Evolutionary conservation across 2,797 vertebrate species (phyloP).

Genomic region (Chelonia mydas): DNA sequence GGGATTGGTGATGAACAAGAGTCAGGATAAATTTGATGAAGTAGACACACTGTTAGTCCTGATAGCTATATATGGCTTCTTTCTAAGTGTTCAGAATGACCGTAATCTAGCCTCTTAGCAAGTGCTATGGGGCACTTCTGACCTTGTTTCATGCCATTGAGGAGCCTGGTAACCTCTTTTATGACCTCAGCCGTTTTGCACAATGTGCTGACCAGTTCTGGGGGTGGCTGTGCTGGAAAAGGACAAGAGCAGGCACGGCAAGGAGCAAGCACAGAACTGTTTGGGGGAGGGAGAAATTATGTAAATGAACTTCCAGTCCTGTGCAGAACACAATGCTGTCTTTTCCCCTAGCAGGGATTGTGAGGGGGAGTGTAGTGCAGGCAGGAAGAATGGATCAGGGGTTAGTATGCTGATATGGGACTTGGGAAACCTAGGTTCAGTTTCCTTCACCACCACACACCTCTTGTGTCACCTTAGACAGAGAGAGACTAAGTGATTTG

Average conservation of each 20-base stretch:
- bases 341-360: neutral
- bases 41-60: neutral
- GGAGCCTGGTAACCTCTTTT: neutral
- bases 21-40: constrained; percentile 33
- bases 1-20: neutral
- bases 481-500: neutral
- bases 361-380: neutral
- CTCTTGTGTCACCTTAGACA: neutral
- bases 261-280: neutral
- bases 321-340: rapidly evolving
- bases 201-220: neutral
- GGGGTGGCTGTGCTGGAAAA: neutral
- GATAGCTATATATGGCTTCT: constrained; percentile 22
- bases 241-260: neutral
- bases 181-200: neutral
- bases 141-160: neutral
- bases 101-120: neutral
- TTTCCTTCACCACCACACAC: neutral
- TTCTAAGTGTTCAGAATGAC: neutral
- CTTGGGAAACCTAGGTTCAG: neutral
- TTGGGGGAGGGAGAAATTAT: neutral
- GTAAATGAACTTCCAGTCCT: neutral
- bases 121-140: neutral
- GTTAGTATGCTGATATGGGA: rapidly evolving
- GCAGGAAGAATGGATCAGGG: neutral